Evolutionary conservation across 2,888 invertebrate species (phyloP), one percentile per base, ranked within the genome.

Genomic region (Patella depressa): DNA sequence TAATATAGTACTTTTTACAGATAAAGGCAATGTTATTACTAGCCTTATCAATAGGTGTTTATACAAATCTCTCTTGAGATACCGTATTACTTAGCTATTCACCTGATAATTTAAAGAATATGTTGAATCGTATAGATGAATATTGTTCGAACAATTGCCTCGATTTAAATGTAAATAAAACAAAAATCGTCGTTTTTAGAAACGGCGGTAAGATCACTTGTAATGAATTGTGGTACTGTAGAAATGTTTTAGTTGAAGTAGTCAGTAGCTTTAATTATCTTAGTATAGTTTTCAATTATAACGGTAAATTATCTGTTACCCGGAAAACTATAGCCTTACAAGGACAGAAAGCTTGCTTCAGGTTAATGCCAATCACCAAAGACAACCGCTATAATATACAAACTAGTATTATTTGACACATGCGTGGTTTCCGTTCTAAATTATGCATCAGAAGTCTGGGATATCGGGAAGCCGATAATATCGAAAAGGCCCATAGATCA

Each of bases 331-430:
- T 59, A 59, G 59, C 59, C 17, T 1, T 19, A 9, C 59, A 59
- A 11, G 59, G 59, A n/a, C 59, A 9, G 17, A n/a, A n/a, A 59
- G 19, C 59, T n/a, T 59, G 19, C 19, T 59, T 59, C n/a, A 7
- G 59, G n/a, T 9, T 59, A n/a, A 59, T n/a, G 19, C 17, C 7
- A 14, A 59, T 59, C 19, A 14, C 12, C 1, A n/a, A 12, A 15
- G 59, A 59, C 17, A 59, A 59, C 9, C n/a, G n/a, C 11, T 59
- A n/a, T 59, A 59, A 59, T 59, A 59, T 59, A n/a, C n/a, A 9
- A 15, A 59, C 59, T n/a, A n/a, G 59, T 59, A 59, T 59, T 59
- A 59, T 59, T 59, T 59, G 59, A 59, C 19, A 15, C 59, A n/a
- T 59, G n/a, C 19, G 59, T n/a, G 17, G 12, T 5, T 11, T 19